Conservation (phyloP, 2,797 vertebrate genomes). For the Sus cebifrons region DNA sequence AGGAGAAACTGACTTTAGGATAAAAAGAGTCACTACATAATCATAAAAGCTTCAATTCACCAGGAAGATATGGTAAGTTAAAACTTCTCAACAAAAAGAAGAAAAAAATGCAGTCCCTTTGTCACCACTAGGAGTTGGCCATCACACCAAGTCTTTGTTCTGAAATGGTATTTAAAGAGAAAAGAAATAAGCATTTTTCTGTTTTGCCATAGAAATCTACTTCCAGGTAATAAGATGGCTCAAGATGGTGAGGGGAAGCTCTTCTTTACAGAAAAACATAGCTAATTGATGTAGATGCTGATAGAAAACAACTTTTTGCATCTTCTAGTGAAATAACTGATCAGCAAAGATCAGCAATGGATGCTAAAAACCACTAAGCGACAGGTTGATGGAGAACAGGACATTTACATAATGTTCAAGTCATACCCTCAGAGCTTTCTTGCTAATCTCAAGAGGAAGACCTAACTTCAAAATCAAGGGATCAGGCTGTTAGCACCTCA, state of each 20-base stretch:
- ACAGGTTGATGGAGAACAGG: background rate
- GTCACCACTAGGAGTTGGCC: background rate
- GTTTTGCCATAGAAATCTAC: background rate
- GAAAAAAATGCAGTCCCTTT: background rate
- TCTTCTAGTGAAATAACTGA: background rate
- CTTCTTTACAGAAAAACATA: background rate
- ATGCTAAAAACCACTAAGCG: background rate
- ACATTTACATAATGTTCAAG: background rate
- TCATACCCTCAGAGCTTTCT: background rate
- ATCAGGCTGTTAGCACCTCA: background rate
- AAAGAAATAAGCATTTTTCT: background rate
- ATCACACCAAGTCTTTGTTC: background rate
- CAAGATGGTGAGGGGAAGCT: background rate
- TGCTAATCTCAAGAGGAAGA: background rate
- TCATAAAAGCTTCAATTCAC: background rate
- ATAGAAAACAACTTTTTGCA: background rate
- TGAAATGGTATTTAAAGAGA: background rate
- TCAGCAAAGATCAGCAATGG: background rate
- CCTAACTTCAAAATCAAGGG: background rate
- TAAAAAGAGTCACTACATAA: background rate
- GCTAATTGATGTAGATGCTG: background rate
- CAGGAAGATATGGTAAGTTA: background rate
- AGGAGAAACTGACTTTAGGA: conserved; percentile 2
- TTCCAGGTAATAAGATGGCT: background rate
- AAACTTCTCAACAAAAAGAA: conserved; percentile 10